Evolutionary conservation across 2,797 vertebrate genomes (phyloP).

Genomic region (Muraenolepis orangiensis): DNA sequence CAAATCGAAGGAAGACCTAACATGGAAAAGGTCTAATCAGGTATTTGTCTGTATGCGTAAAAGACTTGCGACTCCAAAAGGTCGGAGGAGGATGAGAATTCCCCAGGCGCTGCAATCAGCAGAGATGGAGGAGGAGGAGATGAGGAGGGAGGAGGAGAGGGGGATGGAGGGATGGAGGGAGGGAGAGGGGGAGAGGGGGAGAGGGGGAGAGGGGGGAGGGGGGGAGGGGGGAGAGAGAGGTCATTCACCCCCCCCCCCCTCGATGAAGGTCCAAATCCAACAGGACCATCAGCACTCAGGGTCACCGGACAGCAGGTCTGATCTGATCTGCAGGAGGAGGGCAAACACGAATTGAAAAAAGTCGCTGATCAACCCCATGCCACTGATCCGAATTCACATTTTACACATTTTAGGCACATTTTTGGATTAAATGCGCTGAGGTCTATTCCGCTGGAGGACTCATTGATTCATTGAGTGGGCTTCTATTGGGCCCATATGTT

Average conservation of each 20-base stretch:
- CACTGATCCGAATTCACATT: neutral
- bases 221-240: constrained; percentile 14
- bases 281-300: constrained; percentile 84
- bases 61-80: constrained; percentile 20
- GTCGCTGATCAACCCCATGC: constrained; percentile 8
- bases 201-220: neutral
- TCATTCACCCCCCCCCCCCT: constrained; percentile 78
- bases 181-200: constrained; percentile 22
- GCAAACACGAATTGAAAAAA: neutral
- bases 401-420: too few relatives aligned
- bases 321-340: constrained; percentile 51
- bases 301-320: constrained; percentile 80
- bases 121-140: constrained; percentile 1
- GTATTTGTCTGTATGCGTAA: constrained; percentile 6
- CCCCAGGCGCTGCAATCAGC: constrained; percentile 34
- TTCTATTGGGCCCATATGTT: too few relatives aligned
- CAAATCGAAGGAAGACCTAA: neutral
- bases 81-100: constrained; percentile 31
- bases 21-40: constrained; percentile 24
- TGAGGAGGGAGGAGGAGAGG: neutral
- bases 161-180: neutral
- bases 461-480: too few relatives aligned
- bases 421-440: too few relatives aligned
- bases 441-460: too few relatives aligned
- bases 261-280: constrained; percentile 78